These are phyloP conservation scores for Pseudorasbora parva DNA, from an alignment of 2,113 vertebrate genomes.

Conservation along the genomic window DNA sequence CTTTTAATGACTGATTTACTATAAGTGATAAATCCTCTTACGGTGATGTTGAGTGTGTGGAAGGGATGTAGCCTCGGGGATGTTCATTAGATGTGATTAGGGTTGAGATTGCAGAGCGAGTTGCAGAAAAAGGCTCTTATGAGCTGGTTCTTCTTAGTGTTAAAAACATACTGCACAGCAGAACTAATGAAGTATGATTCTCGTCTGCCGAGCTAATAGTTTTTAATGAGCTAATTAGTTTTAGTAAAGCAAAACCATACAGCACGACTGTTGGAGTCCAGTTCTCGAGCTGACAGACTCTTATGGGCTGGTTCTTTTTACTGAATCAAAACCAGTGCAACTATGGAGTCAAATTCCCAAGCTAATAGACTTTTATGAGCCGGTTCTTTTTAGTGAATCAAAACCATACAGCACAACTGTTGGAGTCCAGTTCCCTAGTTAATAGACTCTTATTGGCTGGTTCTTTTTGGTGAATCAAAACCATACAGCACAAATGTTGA, in stretches of 20 bases:
- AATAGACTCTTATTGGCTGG: too few relatives aligned
- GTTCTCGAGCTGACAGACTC: background rate
- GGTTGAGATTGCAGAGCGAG: background rate
- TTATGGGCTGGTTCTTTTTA: background rate
- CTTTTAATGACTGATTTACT: background rate
- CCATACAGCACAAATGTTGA: too few relatives aligned
- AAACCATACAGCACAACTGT: too few relatives aligned
- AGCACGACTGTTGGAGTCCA: background rate
- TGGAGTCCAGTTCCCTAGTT: too few relatives aligned
- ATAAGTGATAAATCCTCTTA: constrained; percentile 1
- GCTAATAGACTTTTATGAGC: too few relatives aligned
- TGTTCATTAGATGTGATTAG: background rate
- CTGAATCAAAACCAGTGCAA: background rate
- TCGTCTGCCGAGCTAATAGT: background rate
- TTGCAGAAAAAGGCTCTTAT: background rate
- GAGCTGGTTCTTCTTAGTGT: background rate
- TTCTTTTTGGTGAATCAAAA: too few relatives aligned
- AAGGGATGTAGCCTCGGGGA: background rate
- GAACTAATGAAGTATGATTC: background rate
- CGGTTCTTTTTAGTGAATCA: too few relatives aligned
- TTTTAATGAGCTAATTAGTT: background rate
- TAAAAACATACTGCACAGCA: background rate
- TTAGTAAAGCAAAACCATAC: background rate
- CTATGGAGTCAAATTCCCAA: background rate
- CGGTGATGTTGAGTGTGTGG: background rate